Base-by-base conservation (phyloP, 2,888 invertebrate genomes). In the Chaetogeoica ovagalla region DNA sequence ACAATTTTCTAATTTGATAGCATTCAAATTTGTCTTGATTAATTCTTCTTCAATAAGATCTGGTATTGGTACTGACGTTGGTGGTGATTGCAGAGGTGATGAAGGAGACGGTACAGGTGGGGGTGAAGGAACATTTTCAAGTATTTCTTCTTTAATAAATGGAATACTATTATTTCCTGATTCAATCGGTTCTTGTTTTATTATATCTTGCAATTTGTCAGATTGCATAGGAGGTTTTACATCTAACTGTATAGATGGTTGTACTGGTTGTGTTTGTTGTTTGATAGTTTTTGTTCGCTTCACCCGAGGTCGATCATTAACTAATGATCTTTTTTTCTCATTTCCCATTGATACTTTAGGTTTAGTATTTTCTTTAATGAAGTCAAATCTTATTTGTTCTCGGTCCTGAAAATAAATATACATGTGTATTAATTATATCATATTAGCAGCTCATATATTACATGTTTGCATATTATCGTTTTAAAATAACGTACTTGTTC, bases 1-100 rank as follows among this genome's bases (percentile, higher is more conserved):
- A 76, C 76, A 76, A 43, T 71, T 9, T 15, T 79, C 71, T 63
- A 79, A 71, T 79, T 79, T 55, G 2, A 79, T 71, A 1, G 79
- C 62, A 63, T 70, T 70, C 19, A 77, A 62, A 77, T 77, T 77
- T 6, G 68, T 69, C 21, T 70, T 55, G 13, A 79, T 71, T 43
- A 60, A 71, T 57, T 79, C 79, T 30, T 79, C 63, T 57, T 79
- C 62, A n/a, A 57, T 71, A 5, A 43, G 13, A 48, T 71, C 43
- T 11, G 39, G 43, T 70, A 71, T 19, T 37, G 69, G 70, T n/a
- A 48, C 8, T 2, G 43, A 4, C n/a, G 23, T 23, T 63, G 70
- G n/a, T 57, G 79, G 62, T 69, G 76, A 60, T 23, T n/a, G 52
- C 30, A 37, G 6, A 15, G 60, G 3, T 69, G 37, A 39, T 55